Evolutionary conservation across 2,888 invertebrate species (phyloP).

Genomic region (Pilophorus perplexus): DNA sequence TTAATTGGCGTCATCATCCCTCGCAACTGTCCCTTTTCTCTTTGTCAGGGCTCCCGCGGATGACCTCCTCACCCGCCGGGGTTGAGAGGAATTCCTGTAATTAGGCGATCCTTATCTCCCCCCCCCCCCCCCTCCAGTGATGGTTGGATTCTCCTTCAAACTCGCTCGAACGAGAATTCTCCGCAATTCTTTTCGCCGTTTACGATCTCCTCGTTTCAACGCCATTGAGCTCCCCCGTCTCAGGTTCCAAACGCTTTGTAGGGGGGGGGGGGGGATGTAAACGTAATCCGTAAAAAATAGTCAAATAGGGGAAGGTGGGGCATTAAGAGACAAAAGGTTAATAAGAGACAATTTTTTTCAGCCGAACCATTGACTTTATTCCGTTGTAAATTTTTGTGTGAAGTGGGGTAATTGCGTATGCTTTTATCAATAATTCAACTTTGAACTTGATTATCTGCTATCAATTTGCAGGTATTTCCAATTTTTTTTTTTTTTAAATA

Average conservation of each 20-base stretch:
- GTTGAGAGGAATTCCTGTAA: conserved; percentile 21
- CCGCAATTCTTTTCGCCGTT: not conserved
- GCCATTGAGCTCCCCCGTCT: not conserved
- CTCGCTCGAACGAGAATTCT: not conserved
- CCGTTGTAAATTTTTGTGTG: too few relatives aligned
- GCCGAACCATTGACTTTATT: too few relatives aligned
- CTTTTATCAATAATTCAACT: too few relatives aligned
- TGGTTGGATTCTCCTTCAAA: conserved; percentile 3
- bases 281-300: too few relatives aligned
- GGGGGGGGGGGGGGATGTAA: too few relatives aligned
- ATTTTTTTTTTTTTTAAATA: too few relatives aligned
- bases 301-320: too few relatives aligned
- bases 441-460: too few relatives aligned
- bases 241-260: not conserved
- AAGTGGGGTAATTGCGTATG: too few relatives aligned
- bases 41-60: conserved; percentile 1
- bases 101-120: conserved; percentile 15
- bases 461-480: too few relatives aligned
- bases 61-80: not conserved
- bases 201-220: not conserved
- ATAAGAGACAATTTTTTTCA: too few relatives aligned
- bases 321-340: too few relatives aligned
- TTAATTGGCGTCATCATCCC: conserved; percentile 39
- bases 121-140: not conserved
- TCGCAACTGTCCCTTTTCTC: conserved; percentile 17